These are phyloP conservation scores for Cyprinus carpio DNA, from an alignment of 2,113 vertebrate species.

Conservation along the genomic window DNA sequence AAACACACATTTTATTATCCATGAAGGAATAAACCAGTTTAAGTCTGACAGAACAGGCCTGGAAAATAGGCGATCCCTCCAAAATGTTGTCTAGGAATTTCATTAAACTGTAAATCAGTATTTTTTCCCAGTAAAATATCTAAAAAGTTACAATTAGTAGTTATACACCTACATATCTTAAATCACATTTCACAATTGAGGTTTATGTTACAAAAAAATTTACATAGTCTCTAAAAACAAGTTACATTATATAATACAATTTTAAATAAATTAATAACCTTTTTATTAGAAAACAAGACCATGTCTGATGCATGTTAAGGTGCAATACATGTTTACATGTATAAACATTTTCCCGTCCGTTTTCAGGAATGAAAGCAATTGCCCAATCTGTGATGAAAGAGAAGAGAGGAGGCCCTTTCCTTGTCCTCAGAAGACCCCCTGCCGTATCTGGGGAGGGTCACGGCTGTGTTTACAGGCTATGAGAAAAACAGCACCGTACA, in stretches of 20 bases:
- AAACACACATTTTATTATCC: not conserved
- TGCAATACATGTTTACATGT: not conserved
- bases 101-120: not conserved
- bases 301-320: not conserved
- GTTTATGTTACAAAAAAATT: not conserved
- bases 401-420: not conserved
- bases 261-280: not conserved
- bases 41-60: not conserved
- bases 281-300: not conserved
- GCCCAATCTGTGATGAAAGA: not conserved
- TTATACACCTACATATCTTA: not conserved
- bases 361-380: not conserved
- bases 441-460: not conserved
- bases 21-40: not conserved
- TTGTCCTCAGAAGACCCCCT: constrained; percentile 21
- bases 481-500: constrained; percentile 7
- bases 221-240: not conserved
- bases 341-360: not conserved
- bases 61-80: not conserved
- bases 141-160: not conserved
- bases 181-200: not conserved
- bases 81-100: constrained; percentile 1
- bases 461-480: not conserved
- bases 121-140: not conserved
- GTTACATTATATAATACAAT: not conserved